A percentile compares a stretch with the other conserved stretches of the same genome.
phyloP scores from a whole-genome alignment of 2,888 invertebrate species.

The Ochropleura plecta region DNA sequence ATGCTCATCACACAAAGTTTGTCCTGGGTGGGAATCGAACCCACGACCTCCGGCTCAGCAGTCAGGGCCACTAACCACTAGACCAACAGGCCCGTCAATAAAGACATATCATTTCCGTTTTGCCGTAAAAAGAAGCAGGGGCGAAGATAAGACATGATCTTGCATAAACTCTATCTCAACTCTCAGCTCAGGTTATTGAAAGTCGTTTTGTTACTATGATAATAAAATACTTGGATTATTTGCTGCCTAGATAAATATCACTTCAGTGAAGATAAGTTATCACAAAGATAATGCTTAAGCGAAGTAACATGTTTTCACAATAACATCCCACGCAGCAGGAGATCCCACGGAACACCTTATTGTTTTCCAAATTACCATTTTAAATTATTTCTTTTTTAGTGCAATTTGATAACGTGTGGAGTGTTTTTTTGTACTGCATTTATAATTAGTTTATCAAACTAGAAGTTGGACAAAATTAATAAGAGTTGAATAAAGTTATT shows the following conservation, averaged over 20 bases:
- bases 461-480: not conserved
- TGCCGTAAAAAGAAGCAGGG: not conserved
- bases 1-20: too few species aligned
- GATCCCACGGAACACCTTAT: slow-evolving; percentile 44
- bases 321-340: slow-evolving; percentile 62
- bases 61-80: too few species aligned
- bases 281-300: slow-evolving; percentile 56
- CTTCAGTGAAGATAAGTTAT: slow-evolving; percentile 61
- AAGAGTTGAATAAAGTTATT: slow-evolving; percentile 19
- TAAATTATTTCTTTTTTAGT: slow-evolving; percentile 13
- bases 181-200: slow-evolving; percentile 32
- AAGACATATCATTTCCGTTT: too few species aligned
- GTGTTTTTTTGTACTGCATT: slow-evolving; percentile 25
- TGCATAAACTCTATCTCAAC: not conserved
- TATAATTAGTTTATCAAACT: slow-evolving; percentile 6
- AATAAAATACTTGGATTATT: slow-evolving; percentile 47
- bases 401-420: slow-evolving; percentile 23
- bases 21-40: too few species aligned
- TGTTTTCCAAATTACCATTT: slow-evolving; percentile 33
- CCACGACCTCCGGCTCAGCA: too few species aligned
- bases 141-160: not conserved
- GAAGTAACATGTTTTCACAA: slow-evolving; percentile 62
- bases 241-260: slow-evolving; percentile 60
- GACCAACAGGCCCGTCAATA: too few species aligned
- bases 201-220: slow-evolving; percentile 42